phyloP scores from a whole-genome alignment of 2,113 vertebrate genomes.

The Fregetta grallaria region DNA sequence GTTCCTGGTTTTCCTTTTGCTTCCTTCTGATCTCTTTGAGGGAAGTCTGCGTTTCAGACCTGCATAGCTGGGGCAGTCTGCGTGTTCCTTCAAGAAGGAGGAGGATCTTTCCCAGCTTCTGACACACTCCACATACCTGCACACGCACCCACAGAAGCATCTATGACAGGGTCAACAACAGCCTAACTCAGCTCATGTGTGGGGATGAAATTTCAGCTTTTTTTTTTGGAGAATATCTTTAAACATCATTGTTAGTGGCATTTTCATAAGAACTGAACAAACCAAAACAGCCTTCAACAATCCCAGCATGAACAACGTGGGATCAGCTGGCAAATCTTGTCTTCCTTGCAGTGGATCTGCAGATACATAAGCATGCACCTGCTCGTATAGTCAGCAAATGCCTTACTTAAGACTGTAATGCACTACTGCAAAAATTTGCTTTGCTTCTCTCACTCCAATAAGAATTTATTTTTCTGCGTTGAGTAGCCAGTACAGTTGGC shows the following conservation, averaged over 20 bases:
- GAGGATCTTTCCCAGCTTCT: neutral
- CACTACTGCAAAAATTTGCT: neutral
- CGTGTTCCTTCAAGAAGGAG: neutral
- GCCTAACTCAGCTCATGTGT: neutral
- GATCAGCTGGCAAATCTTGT: neutral
- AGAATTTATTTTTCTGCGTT: neutral
- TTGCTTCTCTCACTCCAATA: neutral
- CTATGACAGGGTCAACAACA: neutral
- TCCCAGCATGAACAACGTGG: neutral
- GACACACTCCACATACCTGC: neutral
- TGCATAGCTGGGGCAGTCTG: neutral
- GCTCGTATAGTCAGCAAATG: neutral
- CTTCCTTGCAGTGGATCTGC: neutral
- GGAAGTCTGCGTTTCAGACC: neutral
- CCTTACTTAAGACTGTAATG: neutral
- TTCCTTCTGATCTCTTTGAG: neutral
- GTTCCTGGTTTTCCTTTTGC: neutral
- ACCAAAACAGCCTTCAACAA: neutral
- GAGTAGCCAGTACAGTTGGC: neutral
- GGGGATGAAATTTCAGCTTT: neutral
- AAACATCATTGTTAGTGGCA: neutral
- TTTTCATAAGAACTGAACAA: neutral
- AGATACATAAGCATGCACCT: neutral
- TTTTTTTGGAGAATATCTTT: neutral
- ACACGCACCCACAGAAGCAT: neutral